Evolutionary conservation across 2,888 invertebrate species (phyloP).

Genomic region (Eulithis testata): DNA sequence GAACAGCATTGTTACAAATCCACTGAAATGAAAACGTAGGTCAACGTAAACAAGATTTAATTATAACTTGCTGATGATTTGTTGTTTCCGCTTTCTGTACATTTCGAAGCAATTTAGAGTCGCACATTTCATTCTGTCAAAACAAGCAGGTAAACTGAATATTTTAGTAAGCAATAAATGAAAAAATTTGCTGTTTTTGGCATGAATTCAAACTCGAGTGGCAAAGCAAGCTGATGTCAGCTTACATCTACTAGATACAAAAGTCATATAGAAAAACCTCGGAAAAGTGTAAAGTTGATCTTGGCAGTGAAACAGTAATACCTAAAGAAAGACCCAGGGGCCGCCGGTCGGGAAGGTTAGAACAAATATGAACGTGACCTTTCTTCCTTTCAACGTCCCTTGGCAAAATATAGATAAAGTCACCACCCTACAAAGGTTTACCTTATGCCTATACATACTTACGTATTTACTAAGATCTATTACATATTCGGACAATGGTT

Average conservation of each 20-base stretch:
- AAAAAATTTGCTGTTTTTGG: constrained; percentile 66
- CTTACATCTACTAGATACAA: background rate
- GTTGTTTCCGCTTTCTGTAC: constrained; percentile 39
- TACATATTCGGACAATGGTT: too few species aligned
- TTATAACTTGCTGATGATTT: constrained; percentile 51
- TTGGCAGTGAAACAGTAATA: constrained; percentile 26
- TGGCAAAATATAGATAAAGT: constrained; percentile 3
- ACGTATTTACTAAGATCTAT: too few species aligned
- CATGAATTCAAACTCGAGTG: constrained; percentile 65
- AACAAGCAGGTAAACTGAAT: constrained; percentile 44
- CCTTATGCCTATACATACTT: background rate
- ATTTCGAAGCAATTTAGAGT: constrained; percentile 42
- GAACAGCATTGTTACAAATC: constrained; percentile 29
- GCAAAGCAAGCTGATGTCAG: constrained; percentile 10
- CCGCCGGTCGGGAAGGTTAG: constrained; percentile 25
- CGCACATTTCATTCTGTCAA: constrained; percentile 41
- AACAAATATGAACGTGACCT: constrained; percentile 20
- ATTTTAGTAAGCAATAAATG: constrained; percentile 44
- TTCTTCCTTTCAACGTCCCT: constrained; percentile 14
- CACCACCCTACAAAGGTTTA: background rate
- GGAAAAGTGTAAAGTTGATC: constrained; percentile 19
- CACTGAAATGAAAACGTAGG: constrained; percentile 33
- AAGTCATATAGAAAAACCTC: constrained; percentile 10
- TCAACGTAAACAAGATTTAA: constrained; percentile 59
- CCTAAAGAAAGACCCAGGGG: constrained; percentile 19